These are phyloP conservation scores for Eufriesea mexicana DNA, from an alignment of 1,140 invertebrate genomes.

Conservation along the genomic window DNA sequence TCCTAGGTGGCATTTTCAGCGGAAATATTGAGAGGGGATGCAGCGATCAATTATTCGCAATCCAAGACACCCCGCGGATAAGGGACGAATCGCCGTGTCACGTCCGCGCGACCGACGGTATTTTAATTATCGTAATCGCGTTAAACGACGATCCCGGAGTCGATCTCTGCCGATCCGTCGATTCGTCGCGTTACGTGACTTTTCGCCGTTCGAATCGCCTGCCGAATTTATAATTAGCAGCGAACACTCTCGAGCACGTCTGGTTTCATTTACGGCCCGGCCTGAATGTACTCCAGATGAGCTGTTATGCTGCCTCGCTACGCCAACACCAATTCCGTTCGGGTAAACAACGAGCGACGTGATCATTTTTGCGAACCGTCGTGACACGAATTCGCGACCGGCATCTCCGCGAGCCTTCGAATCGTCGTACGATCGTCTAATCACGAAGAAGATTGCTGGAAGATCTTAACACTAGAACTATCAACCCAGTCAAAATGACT, in stretches of 20 bases:
- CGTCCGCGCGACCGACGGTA: neutral
- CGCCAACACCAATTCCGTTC: conserved; percentile 1
- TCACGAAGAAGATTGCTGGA: neutral
- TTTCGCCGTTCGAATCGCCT: conserved; percentile 8
- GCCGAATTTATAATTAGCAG: conserved; percentile 52
- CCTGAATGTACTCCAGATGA: conserved; percentile 47
- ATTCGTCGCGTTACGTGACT: conserved; percentile 35
- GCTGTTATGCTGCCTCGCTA: conserved; percentile 9
- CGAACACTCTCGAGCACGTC: conserved; percentile 6
- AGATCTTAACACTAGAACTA: no score
- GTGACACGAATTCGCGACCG: neutral
- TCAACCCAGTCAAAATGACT: no score
- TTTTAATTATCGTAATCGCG: conserved; percentile 39
- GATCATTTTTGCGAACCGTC: neutral
- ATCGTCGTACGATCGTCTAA: neutral
- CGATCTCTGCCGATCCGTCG: neutral
- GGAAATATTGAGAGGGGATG: neutral
- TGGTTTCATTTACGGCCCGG: conserved; percentile 38
- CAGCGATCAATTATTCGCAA: conserved; percentile 20
- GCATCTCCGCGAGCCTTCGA: neutral
- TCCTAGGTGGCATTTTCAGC: neutral
- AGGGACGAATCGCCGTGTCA: no score
- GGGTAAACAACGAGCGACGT: conserved; percentile 14
- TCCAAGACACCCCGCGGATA: neutral
- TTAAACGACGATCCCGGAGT: neutral